These are phyloP conservation scores for Typhlichthys subterraneus DNA, from an alignment of 2,797 vertebrate species.

Conservation along the genomic window DNA sequence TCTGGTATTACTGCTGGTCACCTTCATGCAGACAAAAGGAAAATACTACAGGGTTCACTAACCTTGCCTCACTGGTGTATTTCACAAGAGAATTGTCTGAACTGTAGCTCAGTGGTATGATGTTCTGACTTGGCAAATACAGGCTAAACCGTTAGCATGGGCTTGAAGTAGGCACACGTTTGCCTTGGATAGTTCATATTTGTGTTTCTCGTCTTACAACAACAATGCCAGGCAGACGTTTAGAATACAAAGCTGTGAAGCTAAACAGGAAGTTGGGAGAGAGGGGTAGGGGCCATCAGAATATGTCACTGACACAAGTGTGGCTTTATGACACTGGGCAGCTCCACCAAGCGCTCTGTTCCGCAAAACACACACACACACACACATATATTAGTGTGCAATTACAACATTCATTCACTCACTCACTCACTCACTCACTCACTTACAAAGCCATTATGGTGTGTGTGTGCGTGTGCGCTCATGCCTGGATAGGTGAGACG, in stretches of 20 bases:
- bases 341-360: constrained; percentile 46
- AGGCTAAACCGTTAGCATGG: neutral
- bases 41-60: too few species aligned
- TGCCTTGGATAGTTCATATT: neutral
- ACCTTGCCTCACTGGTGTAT: neutral
- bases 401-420: neutral
- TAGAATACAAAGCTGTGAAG: constrained; percentile 3
- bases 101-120: neutral
- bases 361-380: constrained; percentile 23
- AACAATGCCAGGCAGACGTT: neutral
- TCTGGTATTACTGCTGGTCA: too few species aligned
- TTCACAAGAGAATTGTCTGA: neutral
- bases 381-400: neutral
- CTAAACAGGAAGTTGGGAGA: constrained; percentile 23
- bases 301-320: constrained; percentile 58
- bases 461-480: constrained; percentile 28
- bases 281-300: constrained; percentile 28
- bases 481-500: constrained; percentile 72
- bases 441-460: constrained; percentile 1
- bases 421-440: constrained; percentile 29
- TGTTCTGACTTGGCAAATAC: neutral
- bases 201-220: neutral
- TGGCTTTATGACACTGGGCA: constrained; percentile 52
- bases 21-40: too few species aligned
- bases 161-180: too few species aligned